phyloP scores from a whole-genome alignment of 2,797 vertebrate species.

The Sibirionetta formosa region DNA sequence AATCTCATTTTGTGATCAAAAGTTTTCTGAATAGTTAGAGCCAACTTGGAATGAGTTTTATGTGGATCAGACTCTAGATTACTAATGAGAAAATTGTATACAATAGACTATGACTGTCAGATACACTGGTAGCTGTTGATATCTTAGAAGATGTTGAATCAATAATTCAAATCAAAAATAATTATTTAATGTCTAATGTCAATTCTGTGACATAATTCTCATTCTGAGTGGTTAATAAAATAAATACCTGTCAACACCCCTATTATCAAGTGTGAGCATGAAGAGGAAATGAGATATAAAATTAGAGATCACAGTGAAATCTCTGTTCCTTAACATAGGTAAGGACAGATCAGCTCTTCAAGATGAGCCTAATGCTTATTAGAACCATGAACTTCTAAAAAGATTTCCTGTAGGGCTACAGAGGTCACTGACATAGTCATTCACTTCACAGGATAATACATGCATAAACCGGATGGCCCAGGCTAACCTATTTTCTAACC shows the following conservation, averaged over 20 bases:
- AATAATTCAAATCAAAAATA: background rate
- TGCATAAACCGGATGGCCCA: background rate
- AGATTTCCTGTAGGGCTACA: background rate
- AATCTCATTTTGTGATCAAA: background rate
- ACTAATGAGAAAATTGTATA: background rate
- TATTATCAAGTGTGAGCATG: background rate
- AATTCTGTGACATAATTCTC: background rate
- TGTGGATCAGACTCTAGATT: background rate
- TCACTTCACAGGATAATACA: background rate
- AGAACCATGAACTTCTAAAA: background rate
- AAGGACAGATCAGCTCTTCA: background rate
- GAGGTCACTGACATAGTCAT: background rate
- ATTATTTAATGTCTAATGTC: background rate
- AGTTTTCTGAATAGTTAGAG: background rate
- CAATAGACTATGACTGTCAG: background rate
- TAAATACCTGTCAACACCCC: background rate
- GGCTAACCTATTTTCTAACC: background rate
- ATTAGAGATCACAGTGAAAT: background rate
- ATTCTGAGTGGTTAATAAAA: background rate
- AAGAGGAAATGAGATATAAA: background rate
- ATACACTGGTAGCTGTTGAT: background rate
- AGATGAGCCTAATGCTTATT: background rate
- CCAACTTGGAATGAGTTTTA: background rate
- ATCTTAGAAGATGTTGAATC: background rate
- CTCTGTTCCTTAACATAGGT: background rate